Base-by-base conservation (phyloP, 2,888 invertebrate species). In the Lochmaea crataegi region DNA sequence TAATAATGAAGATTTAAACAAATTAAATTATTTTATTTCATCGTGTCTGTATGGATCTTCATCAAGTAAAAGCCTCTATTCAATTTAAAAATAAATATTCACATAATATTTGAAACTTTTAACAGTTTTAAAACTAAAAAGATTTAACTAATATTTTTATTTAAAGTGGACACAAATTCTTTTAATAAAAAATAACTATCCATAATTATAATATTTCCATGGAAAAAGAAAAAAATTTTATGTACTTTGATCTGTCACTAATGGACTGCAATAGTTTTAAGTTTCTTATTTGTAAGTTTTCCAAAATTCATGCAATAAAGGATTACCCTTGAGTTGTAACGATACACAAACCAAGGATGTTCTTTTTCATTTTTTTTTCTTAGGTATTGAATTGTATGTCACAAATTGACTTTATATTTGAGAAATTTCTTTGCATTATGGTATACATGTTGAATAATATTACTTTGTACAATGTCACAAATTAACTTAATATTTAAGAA, bases 401-500 rank as follows among this genome's bases (percentile, higher is more conserved):
- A 53, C 53, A 53, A n/a, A 16, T 53, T 53, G 18, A 53, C 53
- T 53, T 53, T 10, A 53, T 53, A 53, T 53, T 53, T 53, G 18
- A 53, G 53, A 53, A 16, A 51, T 16, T 48, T 48, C 6, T 48
- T 18, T 53, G 53, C 53, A 1, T 53, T 16, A 18, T 53, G 53
- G 10, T 53, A 53, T 53, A 53, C 16, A 53, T 10, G 16, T 53
- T 53, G 18, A 10, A 53, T 53, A 53, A n/a, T n/a, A n/a, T 53
- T 53, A 18, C n/a, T 53, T 53, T 53, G 53, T 53, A 53, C 16
- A 53, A n/a, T n/a, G n/a, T n/a, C n/a, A n/a, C n/a, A n/a, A n/a
- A 16, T 53, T 53, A 53, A 53, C 53, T 53, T 53, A 18, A 53
- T 53, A 53, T 53, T 53, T 53, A 53, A 53, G 53, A 53, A 16